A percentile compares a stretch with the other conserved stretches of the same genome.
Evolutionary conservation across 2,113 vertebrate genomes (phyloP).

Genomic region (Urocolius indicus): DNA sequence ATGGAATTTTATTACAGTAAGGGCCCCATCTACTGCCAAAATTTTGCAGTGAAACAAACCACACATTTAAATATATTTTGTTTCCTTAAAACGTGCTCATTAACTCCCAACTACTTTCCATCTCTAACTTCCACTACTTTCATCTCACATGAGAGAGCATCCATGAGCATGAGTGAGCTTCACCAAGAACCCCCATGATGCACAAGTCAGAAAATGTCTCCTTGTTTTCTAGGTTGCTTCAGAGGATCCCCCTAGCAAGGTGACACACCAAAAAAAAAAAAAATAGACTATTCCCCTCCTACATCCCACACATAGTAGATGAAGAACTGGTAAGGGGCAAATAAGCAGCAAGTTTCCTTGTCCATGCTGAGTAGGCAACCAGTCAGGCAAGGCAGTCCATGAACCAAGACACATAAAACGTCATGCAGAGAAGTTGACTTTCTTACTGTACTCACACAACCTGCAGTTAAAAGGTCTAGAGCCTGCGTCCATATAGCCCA

Average conservation of each 20-base stretch:
- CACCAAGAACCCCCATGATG: fast-evolving
- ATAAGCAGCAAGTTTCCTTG: background rate
- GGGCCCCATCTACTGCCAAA: constrained; percentile 68
- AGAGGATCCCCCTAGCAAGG: background rate
- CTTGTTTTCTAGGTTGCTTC: background rate
- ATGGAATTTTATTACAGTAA: constrained; percentile 46
- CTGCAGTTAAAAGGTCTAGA: background rate
- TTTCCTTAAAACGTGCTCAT: background rate
- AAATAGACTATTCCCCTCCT: background rate
- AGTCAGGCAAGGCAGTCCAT: background rate
- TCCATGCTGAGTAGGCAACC: background rate
- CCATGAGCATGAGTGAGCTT: background rate
- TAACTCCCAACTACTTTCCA: background rate
- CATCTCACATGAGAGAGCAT: background rate
- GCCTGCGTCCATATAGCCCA: background rate
- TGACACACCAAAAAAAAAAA: background rate
- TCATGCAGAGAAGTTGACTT: background rate
- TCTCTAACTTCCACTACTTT: background rate
- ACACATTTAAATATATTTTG: background rate
- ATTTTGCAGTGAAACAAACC: constrained; percentile 46
- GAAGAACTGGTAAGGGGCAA: background rate
- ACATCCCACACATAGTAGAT: background rate
- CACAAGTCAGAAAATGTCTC: background rate
- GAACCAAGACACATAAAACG: background rate
- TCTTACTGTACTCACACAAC: background rate